Evolutionary conservation across 2,888 invertebrate species (phyloP), one percentile per base, ranked within the genome.

Genomic region (Caenorhabditis japonica): DNA sequence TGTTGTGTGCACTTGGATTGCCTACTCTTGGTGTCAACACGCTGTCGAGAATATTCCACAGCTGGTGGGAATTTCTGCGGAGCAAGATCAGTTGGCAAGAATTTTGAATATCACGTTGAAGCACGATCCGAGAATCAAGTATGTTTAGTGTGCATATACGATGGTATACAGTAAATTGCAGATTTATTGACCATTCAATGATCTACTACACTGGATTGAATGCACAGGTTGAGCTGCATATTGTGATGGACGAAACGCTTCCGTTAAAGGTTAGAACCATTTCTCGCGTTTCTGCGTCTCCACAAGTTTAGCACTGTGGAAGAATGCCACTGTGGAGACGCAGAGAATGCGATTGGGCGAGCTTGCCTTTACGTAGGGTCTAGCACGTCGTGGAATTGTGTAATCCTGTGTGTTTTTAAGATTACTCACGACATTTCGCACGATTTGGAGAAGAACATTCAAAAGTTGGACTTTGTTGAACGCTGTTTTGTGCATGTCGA

Each of bases 191-290:
- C 81, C 89, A 89, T 4, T 88, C 89, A 7, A 83, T 89, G 58
- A 89, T 89, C 4, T 90, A 89, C 77, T 89, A 90, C 79, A 89
- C 89, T 51, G 90, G 90, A 23, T 85, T 83, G 49, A 88, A 88
- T 69, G 89, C 88, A 71, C 73, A 82, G 33, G 84, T 81, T 12
- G 81, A 80, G 23, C 49, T 87, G 25, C 83, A 86, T 71, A 87
- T 89, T 76, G 88, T 89, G 1, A 82, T 89, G 51, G 87, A 88
- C 5, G 88, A 88, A 62, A 83, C 87, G 34, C 88, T 89, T 87
- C 84, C 83, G 3, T 71, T 89, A 21, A 79, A 84, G 38, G 87
- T 88, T 10, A 10, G 30, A 30, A n/a, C n/a, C n/a, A n/a, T n/a
- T n/a, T n/a, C 10, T 46, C 19, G n/a, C 39, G 13, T 15, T 39